Evolutionary conservation across 2,888 invertebrate species (phyloP), one percentile per base, ranked within the genome.

Genomic region (Fabriciana adippe): DNA sequence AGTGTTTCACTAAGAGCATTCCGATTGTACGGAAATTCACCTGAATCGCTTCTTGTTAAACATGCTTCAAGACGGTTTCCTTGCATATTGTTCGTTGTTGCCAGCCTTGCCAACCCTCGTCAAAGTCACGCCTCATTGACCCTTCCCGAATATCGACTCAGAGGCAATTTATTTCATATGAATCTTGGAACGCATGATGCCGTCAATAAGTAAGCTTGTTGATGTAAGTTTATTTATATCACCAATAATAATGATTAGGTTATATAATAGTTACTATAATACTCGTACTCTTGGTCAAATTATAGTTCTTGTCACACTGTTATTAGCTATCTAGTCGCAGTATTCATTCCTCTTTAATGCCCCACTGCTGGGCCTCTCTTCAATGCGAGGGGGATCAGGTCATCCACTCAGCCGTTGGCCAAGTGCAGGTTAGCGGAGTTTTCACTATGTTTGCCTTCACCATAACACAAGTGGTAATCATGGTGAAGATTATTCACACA

Each of bases 111-210:
- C 71, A 54, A 92, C 91, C 92, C 91, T 90, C 87, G 89, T 92
- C 91, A 92, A 89, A 76, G 91, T 89, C 90, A 85, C 81, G 88
- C 82, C 88, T 90, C 90, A 92, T 92, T 92, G 91, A 91, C 89
- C 85, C 84, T 76, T 75, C 79, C 81, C 80, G 76, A 85, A 85
- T 88, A 90, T 90, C 89, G 87, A 88, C 87, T 88, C 84, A 79
- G 84, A 86, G 84, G 81, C 88, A 87, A 92, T 91, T 90, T 90
- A 90, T 89, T 89, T 88, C 88, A 88, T 90, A 90, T 88, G 89
- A 90, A 90, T 89, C 87, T 86, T 85, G 83, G 80, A 83, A 76
- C 79, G 82, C 84, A 77, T 86, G 85, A 83, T 78, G 83, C 85
- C 87, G 87, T 89, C 88, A 86, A 82, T 81, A 83, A 81, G 79